Evolutionary conservation across 2,888 invertebrate genomes (phyloP), one percentile per base, ranked within the genome.

Genomic region (Brachyptera putata): DNA sequence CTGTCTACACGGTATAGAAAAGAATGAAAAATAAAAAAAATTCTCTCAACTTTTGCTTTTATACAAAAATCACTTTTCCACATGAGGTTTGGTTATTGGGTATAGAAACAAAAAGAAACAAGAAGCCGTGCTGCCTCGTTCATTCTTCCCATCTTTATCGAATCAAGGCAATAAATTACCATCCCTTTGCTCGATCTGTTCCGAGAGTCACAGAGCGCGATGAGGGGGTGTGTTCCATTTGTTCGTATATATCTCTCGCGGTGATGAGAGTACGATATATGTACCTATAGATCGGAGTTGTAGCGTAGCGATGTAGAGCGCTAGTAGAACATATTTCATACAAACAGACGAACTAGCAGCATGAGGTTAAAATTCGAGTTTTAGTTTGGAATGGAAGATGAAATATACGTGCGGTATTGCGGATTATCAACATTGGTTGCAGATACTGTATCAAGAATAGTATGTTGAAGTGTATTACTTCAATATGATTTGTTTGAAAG

Each of bases 61-160:
- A 46, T 36, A 53, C 36, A 53, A 53, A 53, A 36, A 53, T 53
- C 34, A 53, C 22, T 53, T 34, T 53, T 49, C n/a, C 30, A 21
- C 43, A 43, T 18, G 11, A 21, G 43, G n/a, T 25, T 53, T 53
- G 16, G 16, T 53, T 34, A 18, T 53, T 22, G 26, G 4, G 22
- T 22, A 36, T 34, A 30, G 49, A 26, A 9, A 16, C 18, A 21
- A 53, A 53, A 34, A 22, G 22, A 24, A 21, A 46, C 24, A 24
- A n/a, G 46, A 46, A 30, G 30, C 21, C 43, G n/a, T 43, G 43
- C 16, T 43, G 21, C 43, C n/a, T 16, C 21, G 43, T 43, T 43
- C 43, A 18, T 14, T 43, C 18, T 43, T 43, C 43, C n/a, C 21
- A 53, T 53, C 53, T 53, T 53, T 53, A 53, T 53, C 53, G 53